These are phyloP conservation scores for Balaenoptera acutorostrata DNA, from an alignment of 2,113 vertebrate genomes.

Conservation along the genomic window DNA sequence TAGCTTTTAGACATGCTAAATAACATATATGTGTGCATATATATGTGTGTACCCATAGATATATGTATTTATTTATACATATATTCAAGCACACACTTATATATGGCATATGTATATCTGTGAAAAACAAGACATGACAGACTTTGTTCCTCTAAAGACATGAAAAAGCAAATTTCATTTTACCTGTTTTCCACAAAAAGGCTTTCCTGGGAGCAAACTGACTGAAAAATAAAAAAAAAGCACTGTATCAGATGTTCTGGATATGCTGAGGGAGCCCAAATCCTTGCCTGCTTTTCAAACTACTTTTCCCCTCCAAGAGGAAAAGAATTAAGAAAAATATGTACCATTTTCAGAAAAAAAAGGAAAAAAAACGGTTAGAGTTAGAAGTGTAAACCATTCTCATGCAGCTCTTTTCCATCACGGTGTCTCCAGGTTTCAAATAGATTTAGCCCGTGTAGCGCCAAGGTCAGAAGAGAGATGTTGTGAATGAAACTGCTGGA, in stretches of 20 bases:
- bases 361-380: constrained; percentile 62
- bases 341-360: constrained; percentile 59
- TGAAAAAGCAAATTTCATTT: constrained; percentile 64
- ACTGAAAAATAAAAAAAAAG: constrained; percentile 84
- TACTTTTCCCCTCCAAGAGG: constrained; percentile 75
- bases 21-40: constrained; percentile 26
- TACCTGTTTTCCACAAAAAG: constrained; percentile 92
- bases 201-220: constrained; percentile 88
- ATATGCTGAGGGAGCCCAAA: constrained; percentile 66
- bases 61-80: constrained; percentile 64
- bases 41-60: neutral
- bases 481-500: neutral
- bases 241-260: constrained; percentile 79
- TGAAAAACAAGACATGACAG: constrained; percentile 47
- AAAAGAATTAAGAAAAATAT: constrained; percentile 68
- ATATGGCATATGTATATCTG: neutral
- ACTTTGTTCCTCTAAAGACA: constrained; percentile 41
- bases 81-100: constrained; percentile 53
- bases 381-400: constrained; percentile 63
- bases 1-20: neutral
- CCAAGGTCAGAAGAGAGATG: constrained; percentile 2
- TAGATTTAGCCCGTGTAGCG: constrained; percentile 42
- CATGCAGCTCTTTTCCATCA: constrained; percentile 58
- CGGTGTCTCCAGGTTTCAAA: constrained; percentile 53
- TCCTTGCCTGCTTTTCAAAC: constrained; percentile 73